Base-by-base conservation (phyloP, 2,888 invertebrate species). In the Ctena decussata region DNA sequence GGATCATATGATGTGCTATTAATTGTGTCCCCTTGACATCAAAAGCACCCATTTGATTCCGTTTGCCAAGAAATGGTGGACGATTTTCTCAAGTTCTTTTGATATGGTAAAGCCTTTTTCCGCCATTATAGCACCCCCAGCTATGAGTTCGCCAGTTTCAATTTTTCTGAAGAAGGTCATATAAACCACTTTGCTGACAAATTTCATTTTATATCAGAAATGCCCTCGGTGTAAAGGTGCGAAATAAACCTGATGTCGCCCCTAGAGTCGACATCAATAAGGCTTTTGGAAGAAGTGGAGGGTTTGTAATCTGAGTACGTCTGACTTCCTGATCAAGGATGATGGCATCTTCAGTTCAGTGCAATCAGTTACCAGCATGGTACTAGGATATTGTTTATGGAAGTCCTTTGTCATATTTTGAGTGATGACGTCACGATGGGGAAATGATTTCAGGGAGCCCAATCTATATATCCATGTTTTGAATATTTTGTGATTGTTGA, bases 241-340 rank as follows among this genome's bases (percentile, higher is more conserved):
- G n/a, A n/a, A n/a, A 85, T 77, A 86, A 82, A 86, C 73, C 82
- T 82, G 8, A 80, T 76, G 8, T 73, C 39, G 0, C 79, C 82
- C 44, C 77, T 57, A 30, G 73, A 53, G 39, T 85, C 80, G 24
- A 79, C 79, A 27, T 70, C 76, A 30, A 84, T 49, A 60, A 80
- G 76, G 44, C 53, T 44, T 65, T 80, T 84, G 6, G 72, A 80
- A 27, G 80, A 72, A 24, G 44, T 76, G 24, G 84, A 27, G 24
- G 79, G 76, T 24, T 75, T 49, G 39, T 84, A 77, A 37, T 84
- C 77, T 24, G 76, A 76, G 39, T 77, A 71, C 27, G 49, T 70
- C 27, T 84, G 77, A 72, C 18, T 80, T 78, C 37, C 71, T n/a
- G 53, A 39, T 69, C 18, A 71, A 39, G 18, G 78, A 78, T 57